Evolutionary conservation across 2,113 vertebrate genomes (phyloP), one percentile per base, ranked within the genome.

Genomic region (Cairina moschata): DNA sequence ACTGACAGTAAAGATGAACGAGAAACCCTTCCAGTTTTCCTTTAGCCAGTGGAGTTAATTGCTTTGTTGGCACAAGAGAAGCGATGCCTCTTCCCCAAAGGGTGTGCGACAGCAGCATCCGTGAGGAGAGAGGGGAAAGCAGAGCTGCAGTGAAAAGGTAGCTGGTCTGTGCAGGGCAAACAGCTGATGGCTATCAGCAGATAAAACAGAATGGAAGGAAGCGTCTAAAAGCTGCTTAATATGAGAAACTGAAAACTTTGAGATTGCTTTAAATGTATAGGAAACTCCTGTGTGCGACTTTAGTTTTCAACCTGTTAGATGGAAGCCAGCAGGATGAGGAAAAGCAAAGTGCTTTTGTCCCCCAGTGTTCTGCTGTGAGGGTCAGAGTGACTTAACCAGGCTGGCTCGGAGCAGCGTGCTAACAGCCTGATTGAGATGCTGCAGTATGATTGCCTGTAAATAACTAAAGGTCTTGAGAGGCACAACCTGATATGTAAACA

Each of bases 381-480:
- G 14, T 13, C 7, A 4, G 3, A 36, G 38, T 1, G 65, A 12
- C 58, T 65, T 44, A 31, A 3, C 18, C 62, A 58, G 52, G 5
- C 32, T n/a, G 40, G 50, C 26, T 54, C 3, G 2, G 79, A 23
- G 52, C 76, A 31, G 28, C 34, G 66, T 10, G 13, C 13, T 1
- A 9, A 3, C 44, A 63, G 4, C 14, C 55, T 17, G 29, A 13
- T 3, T 8, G 73, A 38, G 40, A 2, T 3, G 11, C 17, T 13
- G 0, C 23, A 2, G 62, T 36, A 31, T 1, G 7, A 22, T 5
- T 34, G 13, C 6, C 14, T 16, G 5, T 2, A 25, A 25, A 8
- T 5, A 20, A 3, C 79, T 11, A 2, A 3, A 4, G 2, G 7
- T 5, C 16, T 8, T 1, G 34, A 8, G 21, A 74, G 34, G 8